These are phyloP conservation scores for Halocaridina rubra DNA, from an alignment of 2,888 invertebrate species.

Conservation along the genomic window DNA sequence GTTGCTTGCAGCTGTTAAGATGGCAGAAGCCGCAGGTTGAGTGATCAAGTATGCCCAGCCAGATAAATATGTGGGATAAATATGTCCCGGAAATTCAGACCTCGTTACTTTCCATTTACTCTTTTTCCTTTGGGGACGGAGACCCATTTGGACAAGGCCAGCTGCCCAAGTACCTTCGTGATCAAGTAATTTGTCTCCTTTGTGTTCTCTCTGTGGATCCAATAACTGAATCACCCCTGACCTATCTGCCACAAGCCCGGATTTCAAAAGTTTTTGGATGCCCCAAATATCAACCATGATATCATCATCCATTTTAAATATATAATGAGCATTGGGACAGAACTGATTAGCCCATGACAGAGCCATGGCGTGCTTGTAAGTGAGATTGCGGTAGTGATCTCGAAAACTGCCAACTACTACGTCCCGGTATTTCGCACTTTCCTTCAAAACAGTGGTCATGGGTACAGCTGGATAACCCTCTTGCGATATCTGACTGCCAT, in stretches of 20 bases:
- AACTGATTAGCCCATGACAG: slow-evolving; percentile 63
- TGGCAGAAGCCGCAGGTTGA: slow-evolving; percentile 73
- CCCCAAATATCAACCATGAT: slow-evolving; percentile 77
- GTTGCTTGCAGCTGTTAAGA: slow-evolving; percentile 71
- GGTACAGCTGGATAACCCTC: slow-evolving; percentile 11
- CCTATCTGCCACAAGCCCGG: not conserved
- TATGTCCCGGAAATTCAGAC: slow-evolving; percentile 74
- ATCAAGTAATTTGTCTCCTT: not conserved
- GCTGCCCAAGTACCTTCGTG: slow-evolving; percentile 11
- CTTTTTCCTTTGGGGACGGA: slow-evolving; percentile 4
- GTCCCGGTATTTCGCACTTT: slow-evolving; percentile 56
- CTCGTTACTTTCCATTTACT: slow-evolving; percentile 85
- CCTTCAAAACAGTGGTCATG: not conserved
- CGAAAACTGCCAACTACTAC: slow-evolving; percentile 64
- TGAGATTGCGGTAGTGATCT: slow-evolving; percentile 65
- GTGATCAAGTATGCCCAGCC: slow-evolving; percentile 87
- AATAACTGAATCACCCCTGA: not conserved
- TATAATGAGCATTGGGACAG: slow-evolving; percentile 68
- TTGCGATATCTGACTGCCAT: slow-evolving; percentile 20
- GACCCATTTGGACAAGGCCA: slow-evolving; percentile 28
- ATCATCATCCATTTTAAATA: slow-evolving; percentile 87
- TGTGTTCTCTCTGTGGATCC: not conserved
- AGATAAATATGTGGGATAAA: slow-evolving; percentile 82
- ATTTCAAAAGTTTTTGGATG: slow-evolving; percentile 68
- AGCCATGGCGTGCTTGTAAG: slow-evolving; percentile 65